Base-by-base conservation (phyloP, 2,113 vertebrate species). In the Rhynchomys soricoides region DNA sequence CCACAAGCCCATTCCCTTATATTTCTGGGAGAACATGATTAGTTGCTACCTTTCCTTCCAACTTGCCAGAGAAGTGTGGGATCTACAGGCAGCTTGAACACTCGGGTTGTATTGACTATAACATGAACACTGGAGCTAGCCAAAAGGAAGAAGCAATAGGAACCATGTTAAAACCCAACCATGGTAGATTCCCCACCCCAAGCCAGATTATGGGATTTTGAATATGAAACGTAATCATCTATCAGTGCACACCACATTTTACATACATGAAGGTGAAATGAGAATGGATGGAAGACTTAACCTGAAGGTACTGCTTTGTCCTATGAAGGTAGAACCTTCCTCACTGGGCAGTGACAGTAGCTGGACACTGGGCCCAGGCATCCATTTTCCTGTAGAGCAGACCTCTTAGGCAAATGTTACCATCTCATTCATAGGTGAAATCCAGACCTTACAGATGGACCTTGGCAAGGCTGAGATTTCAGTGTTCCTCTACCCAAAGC, bases 301-400 rank as follows among this genome's bases (percentile, higher is more conserved):
- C 5, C 0, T 1, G 1, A 78, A 78, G 75, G 3, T 50, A 13
- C 78, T 71, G 8, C 62, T 83, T 73, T 37, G 71, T 7, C 43
- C 37, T 22, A 82, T 0, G 22, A 1, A 1, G 1, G 5, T 16
- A 77, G 17, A 50, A 31, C 4, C 0, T 43, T 29, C 31, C 31
- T 13, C 48, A 52, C 48, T 52, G 77, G 48, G 4, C 77, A 52
- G 48, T 34, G 16, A 34, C 48, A 34, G 16, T 50, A 8, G 16
- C 48, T 78, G 16, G 48, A 78, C 29, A 52, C 48, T 78, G 45
- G 48, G 29, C 8, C 75, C 75, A 78, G 7, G 31, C 1, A 6
- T 78, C 75, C 48, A 78, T 78, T 78, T 52, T 34, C 48, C 7
- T 37, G 48, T 9, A 50, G 15, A 50, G 31, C 31, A 78, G 75